Evolutionary conservation across 2,888 invertebrate species (phyloP).

Genomic region (Stratiomys singularior): DNA sequence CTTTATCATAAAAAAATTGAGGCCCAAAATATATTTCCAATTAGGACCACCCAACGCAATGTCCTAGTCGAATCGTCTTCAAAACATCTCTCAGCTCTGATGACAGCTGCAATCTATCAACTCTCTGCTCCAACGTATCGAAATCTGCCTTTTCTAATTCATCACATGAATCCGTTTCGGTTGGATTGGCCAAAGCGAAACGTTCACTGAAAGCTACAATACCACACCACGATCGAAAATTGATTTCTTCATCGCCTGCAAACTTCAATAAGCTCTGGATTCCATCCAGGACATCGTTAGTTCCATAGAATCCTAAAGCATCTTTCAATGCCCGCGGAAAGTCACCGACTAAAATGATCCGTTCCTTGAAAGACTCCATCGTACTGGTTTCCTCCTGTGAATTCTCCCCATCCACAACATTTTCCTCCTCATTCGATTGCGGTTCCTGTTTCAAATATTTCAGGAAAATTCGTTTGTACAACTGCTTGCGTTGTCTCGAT

Average conservation of each 20-base stretch:
- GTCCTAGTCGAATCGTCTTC: slow-evolving; percentile 58
- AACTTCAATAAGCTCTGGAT: slow-evolving; percentile 58
- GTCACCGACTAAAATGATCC: slow-evolving; percentile 58
- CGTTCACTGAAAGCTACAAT: slow-evolving; percentile 82
- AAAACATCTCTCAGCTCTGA: slow-evolving; percentile 58
- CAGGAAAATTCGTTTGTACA: slow-evolving; percentile 70
- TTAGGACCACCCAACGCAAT: slow-evolving; percentile 47
- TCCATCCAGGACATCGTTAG: slow-evolving; percentile 59
- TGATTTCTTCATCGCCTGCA: slow-evolving; percentile 60
- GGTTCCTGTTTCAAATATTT: slow-evolving; percentile 61
- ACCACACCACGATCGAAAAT: slow-evolving; percentile 83
- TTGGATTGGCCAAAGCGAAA: slow-evolving; percentile 58
- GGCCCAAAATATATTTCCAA: too few relatives aligned
- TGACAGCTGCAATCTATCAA: slow-evolving; percentile 66
- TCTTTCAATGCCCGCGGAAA: slow-evolving; percentile 65
- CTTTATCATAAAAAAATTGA: too few relatives aligned
- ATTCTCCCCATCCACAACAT: slow-evolving; percentile 53
- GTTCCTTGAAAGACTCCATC: slow-evolving; percentile 54
- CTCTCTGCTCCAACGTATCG: slow-evolving; percentile 71
- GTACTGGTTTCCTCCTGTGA: slow-evolving; percentile 49
- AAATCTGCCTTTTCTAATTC: slow-evolving; percentile 80
- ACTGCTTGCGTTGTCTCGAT: slow-evolving; percentile 68
- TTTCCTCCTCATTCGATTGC: slow-evolving; percentile 49
- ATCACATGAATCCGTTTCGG: slow-evolving; percentile 77
- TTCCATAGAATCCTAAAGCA: slow-evolving; percentile 64